phyloP scores from a whole-genome alignment of 2,113 vertebrate species.

The Halcyon senegalensis region DNA sequence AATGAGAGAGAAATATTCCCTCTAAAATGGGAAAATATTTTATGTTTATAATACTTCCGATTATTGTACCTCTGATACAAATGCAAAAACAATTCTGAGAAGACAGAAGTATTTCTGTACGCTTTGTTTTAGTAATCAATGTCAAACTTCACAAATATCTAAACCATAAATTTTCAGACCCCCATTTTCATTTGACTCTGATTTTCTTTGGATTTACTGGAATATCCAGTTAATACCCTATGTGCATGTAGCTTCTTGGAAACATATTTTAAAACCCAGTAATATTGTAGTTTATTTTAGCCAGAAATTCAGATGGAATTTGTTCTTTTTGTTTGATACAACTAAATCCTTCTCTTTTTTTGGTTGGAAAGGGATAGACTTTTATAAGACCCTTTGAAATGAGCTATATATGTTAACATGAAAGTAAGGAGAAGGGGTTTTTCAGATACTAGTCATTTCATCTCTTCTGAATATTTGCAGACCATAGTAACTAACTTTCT shows the following conservation, averaged over 20 bases:
- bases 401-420: background rate
- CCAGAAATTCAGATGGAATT: background rate
- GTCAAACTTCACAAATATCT: background rate
- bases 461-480: conserved; percentile 9
- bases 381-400: background rate
- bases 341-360: background rate
- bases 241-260: background rate
- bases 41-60: no score
- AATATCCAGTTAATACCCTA: background rate
- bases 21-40: background rate
- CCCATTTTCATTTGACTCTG: background rate
- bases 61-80: background rate
- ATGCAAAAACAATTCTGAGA: background rate
- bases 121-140: background rate
- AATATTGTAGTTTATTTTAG: background rate
- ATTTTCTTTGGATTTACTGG: background rate
- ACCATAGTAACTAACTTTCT: background rate
- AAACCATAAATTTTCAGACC: background rate
- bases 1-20: background rate
- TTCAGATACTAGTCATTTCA: background rate
- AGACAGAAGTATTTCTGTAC: background rate
- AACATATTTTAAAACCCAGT: background rate
- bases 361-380: background rate
- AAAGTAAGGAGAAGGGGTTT: background rate
- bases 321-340: background rate